These are phyloP conservation scores for Scatophagus argus DNA, from an alignment of 2,113 vertebrate genomes.

Conservation along the genomic window DNA sequence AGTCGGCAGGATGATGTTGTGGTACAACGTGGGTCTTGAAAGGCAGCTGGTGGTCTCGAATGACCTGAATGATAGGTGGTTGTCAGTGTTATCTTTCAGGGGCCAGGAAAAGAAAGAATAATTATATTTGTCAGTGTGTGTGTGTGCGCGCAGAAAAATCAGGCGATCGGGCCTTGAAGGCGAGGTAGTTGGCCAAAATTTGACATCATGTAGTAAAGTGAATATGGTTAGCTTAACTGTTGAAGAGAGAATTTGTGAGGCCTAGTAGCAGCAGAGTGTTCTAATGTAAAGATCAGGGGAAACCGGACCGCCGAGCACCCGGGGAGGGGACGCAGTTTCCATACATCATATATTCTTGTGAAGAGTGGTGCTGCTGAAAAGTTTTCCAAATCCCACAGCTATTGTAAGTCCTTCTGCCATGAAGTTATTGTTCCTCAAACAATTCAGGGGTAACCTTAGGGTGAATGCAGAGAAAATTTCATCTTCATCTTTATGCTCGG, in stretches of 20 bases:
- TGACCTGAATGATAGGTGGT: background rate
- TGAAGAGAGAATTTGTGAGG: background rate
- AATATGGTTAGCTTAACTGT: background rate
- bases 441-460: background rate
- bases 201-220: background rate
- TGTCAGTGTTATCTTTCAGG: background rate
- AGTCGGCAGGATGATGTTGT: constrained; percentile 7
- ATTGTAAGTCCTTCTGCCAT: background rate
- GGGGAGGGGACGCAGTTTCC: background rate
- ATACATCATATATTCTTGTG: background rate
- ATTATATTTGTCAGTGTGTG: background rate
- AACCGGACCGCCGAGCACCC: background rate
- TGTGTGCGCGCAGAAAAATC: background rate
- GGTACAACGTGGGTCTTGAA: background rate
- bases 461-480: background rate
- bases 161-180: background rate
- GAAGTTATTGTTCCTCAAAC: background rate
- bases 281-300: background rate
- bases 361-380: background rate
- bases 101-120: background rate
- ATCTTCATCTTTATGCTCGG: background rate
- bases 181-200: too few species aligned
- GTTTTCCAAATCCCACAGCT: background rate
- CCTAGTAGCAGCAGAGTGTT: background rate
- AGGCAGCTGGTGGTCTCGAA: constrained; percentile 9